These are phyloP conservation scores for Helicorthomorpha holstii DNA, from an alignment of 1,140 invertebrate species.

Conservation along the genomic window DNA sequence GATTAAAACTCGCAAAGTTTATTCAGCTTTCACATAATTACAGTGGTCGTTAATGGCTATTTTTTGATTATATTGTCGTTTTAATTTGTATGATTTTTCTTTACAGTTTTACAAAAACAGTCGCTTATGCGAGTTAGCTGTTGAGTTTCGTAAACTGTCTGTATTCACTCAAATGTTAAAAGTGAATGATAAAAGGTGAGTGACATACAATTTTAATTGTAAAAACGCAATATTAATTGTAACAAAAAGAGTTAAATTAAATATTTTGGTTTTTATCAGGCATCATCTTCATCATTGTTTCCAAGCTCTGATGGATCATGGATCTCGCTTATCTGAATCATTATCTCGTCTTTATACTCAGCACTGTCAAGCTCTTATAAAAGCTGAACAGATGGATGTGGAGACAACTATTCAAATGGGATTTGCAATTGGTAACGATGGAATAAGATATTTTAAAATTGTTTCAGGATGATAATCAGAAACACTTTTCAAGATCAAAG, in stretches of 20 bases:
- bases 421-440: neutral
- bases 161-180: conserved; percentile 52
- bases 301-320: conserved; percentile 28
- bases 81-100: conserved; percentile 1
- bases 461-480: neutral
- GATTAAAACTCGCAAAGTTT: too few species aligned
- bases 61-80: neutral
- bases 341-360: conserved; percentile 20
- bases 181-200: conserved; percentile 44
- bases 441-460: neutral
- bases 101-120: conserved; percentile 25
- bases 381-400: neutral
- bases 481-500: too few species aligned
- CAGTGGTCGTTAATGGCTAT: too few species aligned
- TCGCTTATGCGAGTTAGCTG: conserved; percentile 18
- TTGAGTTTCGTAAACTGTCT: conserved; percentile 50
- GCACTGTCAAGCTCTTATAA: conserved; percentile 5
- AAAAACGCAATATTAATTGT: too few species aligned
- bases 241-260: too few species aligned
- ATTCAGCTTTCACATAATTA: too few species aligned
- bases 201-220: conserved; percentile 25
- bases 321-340: conserved; percentile 16
- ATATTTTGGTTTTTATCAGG: too few species aligned
- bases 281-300: conserved; percentile 27
- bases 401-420: neutral